Evolutionary conservation across 2,888 invertebrate species (phyloP).

Genomic region (Rotaria macrura): DNA sequence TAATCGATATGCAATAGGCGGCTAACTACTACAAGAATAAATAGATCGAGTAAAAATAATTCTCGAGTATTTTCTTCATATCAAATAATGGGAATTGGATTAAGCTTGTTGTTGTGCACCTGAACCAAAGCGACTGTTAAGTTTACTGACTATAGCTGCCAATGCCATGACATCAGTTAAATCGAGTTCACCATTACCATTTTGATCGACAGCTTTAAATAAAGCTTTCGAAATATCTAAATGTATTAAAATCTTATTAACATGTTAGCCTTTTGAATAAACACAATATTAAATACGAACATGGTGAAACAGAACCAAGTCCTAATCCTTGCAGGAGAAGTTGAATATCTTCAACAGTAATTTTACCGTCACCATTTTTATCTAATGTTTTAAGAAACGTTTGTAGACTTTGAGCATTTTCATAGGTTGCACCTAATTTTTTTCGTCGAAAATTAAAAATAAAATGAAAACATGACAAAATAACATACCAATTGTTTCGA

Average conservation of each 20-base stretch:
- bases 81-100: background rate
- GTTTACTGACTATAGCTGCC: background rate
- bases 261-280: background rate
- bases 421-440: background rate
- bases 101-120: background rate
- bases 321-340: background rate
- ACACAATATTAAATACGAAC: background rate
- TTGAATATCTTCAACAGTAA: background rate
- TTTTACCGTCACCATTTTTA: constrained; percentile 17
- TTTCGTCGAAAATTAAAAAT: no score
- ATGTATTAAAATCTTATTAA: background rate
- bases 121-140: background rate
- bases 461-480: background rate
- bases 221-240: background rate
- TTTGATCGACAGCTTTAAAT: background rate
- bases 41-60: background rate
- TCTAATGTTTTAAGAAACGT: background rate
- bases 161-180: constrained; percentile 16
- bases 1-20: background rate
- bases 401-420: background rate
- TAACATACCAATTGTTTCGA: background rate
- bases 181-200: constrained; percentile 19
- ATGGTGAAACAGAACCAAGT: background rate
- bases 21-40: background rate
- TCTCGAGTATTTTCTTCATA: background rate